Base-by-base conservation (phyloP, 2,797 vertebrate genomes). In the Gobio occitaniae region DNA sequence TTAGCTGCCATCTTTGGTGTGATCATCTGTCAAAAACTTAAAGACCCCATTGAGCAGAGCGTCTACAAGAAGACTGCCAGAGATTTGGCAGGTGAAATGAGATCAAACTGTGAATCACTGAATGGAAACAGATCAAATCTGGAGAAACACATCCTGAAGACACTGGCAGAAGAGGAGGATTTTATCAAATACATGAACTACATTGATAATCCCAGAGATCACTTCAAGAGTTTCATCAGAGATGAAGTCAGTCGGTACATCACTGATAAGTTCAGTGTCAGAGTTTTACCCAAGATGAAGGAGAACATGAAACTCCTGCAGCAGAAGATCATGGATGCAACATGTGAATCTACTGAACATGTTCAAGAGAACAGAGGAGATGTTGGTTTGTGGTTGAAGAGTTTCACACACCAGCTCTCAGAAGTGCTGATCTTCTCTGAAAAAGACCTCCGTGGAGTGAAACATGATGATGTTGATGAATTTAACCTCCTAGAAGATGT, bases 71-170 rank as follows among this genome's bases (percentile, higher is more conserved):
- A 61, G 10, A 61, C 56, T 12, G 56, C 56, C 3, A 61, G 56
- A 25, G 21, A 61, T 11, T 0, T 61, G 10, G 0, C 56, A 5
- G 0, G 0, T n/a, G 1, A 25, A 61, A 61, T 61, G 0, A 61
- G 0, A 25, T 0, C 56, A 61, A 61, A 61, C 56, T 61, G 21
- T 61, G 10, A 12, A 61, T 25, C 56, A 61, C 56, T 25, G 10
- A 25, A 61, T 25, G 56, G 56, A 61, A 61, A 61, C 54, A 56
- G 54, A 56, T 56, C 54, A 21, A 56, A 56, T 3, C 2, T 54
- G 52, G 52, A 54, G 52, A 54, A 54, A 54, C 52, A 54, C 52
- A 54, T 54, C 52, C 52, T 54, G 17, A 54, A 54, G 52, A 54
- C 6, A 21, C 52, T 56, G 54, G 19, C 54, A 19, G 16, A 54